A percentile compares a stretch with the other conserved stretches of the same genome.
Evolutionary conservation across 2,113 vertebrate species (phyloP).

Genomic region (Chaetorhynchus papuensis): DNA sequence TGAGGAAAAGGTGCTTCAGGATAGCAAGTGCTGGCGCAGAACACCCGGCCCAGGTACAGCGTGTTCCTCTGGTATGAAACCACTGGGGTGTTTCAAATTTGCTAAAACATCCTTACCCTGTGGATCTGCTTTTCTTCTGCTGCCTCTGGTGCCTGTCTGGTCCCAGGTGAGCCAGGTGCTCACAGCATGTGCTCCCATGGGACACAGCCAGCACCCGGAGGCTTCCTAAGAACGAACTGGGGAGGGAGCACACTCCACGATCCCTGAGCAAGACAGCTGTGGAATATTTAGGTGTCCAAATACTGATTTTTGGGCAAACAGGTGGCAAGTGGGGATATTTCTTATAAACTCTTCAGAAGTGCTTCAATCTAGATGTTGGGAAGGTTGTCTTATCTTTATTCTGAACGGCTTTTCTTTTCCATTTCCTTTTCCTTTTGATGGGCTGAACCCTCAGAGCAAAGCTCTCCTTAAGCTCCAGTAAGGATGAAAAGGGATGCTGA

Average conservation of each 20-base stretch:
- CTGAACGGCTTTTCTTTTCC: background rate
- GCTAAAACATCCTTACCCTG: background rate
- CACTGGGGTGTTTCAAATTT: background rate
- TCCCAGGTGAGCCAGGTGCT: background rate
- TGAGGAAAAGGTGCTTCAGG: background rate
- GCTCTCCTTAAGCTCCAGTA: background rate
- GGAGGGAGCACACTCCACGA: fast-evolving
- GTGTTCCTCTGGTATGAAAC: fast-evolving
- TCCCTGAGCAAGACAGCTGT: background rate
- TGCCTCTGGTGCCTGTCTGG: background rate
- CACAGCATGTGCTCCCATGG: fast-evolving
- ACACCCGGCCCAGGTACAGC: fast-evolving
- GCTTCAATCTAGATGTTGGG: background rate
- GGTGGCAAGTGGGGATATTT: background rate
- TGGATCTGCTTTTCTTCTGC: background rate
- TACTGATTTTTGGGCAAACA: background rate
- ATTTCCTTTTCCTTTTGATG: background rate
- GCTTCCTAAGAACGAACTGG: background rate
- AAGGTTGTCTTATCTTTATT: background rate
- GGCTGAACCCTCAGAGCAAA: background rate
- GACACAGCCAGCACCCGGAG: fast-evolving
- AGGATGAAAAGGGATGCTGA: background rate
- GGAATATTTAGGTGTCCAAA: background rate
- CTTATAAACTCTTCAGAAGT: background rate
- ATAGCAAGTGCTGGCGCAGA: background rate